phyloP scores from a whole-genome alignment of 2,888 invertebrate genomes.

The Lochmaea crataegi region DNA sequence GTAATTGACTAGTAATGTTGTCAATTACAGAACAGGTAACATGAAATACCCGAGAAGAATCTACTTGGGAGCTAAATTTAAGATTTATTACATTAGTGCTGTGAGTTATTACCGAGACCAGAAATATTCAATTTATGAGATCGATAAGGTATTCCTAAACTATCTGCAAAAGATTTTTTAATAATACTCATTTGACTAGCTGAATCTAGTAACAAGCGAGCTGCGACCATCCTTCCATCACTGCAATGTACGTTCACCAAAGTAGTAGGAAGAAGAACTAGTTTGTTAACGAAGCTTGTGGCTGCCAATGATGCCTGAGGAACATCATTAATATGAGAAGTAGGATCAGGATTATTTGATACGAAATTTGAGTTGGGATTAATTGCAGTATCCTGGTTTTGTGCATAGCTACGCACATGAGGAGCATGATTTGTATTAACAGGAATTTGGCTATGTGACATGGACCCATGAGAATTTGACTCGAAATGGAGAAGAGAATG shows the following conservation, averaged over 20 bases:
- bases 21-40: conserved; percentile 6
- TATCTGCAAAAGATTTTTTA: neutral
- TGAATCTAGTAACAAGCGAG: neutral
- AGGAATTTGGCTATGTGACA: no score
- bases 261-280: conserved; percentile 7
- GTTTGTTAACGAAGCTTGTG: conserved; percentile 2
- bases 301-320: neutral
- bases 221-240: neutral
- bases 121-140: neutral
- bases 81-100: neutral
- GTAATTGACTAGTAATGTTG: neutral
- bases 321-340: neutral
- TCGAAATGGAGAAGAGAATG: no score
- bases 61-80: neutral
- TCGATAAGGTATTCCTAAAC: neutral
- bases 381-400: no score
- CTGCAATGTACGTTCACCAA: conserved; percentile 2
- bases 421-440: no score
- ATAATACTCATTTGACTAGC: conserved; percentile 9
- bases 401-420: no score
- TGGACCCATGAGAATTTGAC: no score
- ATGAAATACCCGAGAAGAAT: neutral
- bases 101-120: conserved; percentile 3
- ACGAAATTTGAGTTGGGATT: no score
- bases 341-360: neutral